A percentile compares a stretch with the other conserved stretches of the same genome.
Evolutionary conservation across 2,888 invertebrate genomes (phyloP).

Genomic region (Stenolophus ochropezus): DNA sequence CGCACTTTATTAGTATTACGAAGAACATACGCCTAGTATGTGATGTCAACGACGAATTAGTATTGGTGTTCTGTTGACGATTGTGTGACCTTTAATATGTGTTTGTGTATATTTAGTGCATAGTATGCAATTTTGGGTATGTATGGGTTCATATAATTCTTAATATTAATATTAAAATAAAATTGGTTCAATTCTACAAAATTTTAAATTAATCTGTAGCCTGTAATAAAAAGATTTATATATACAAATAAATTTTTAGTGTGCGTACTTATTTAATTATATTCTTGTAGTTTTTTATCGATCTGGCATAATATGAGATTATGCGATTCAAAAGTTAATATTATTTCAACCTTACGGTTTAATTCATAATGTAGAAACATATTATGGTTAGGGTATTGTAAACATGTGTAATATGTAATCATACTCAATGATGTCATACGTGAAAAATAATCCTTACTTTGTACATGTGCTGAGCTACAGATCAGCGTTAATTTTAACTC

Average conservation of each 20-base stretch:
- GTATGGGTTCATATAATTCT: too few relatives aligned
- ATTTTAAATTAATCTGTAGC: too few relatives aligned
- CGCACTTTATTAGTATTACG: neutral
- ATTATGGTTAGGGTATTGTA: neutral
- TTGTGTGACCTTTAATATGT: neutral
- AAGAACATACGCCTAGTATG: neutral
- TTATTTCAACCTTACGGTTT: too few relatives aligned
- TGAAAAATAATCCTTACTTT: constrained; percentile 50
- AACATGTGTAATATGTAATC: too few relatives aligned
- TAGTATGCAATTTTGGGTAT: neutral
- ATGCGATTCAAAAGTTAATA: too few relatives aligned
- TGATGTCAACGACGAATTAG: neutral
- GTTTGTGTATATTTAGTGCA: neutral
- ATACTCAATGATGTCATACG: neutral
- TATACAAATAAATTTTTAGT: neutral
- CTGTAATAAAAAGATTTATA: too few relatives aligned
- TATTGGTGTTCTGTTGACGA: too few relatives aligned
- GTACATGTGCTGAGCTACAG: constrained; percentile 6
- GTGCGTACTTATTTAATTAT: too few relatives aligned
- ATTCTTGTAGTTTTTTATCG: constrained; percentile 17
- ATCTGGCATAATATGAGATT: constrained; percentile 23
- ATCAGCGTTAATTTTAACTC: constrained; percentile 45
- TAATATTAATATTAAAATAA: too few relatives aligned
- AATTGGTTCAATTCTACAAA: too few relatives aligned
- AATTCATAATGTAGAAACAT: neutral